phyloP scores from a whole-genome alignment of 1,140 invertebrate species.

The Heterodera schachtii region DNA sequence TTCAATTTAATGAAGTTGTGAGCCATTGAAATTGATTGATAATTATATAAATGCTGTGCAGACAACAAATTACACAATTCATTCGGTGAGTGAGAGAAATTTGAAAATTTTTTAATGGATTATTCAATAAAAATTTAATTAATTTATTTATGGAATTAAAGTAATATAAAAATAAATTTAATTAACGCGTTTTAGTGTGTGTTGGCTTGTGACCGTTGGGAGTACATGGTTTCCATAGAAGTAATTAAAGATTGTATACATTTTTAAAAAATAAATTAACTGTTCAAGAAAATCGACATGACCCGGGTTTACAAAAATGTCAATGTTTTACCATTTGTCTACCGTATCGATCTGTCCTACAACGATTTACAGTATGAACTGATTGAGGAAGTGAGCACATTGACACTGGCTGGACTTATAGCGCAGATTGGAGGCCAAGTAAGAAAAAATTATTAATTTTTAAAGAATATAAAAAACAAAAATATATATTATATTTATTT shows the following conservation, averaged over 20 bases:
- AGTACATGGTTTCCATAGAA: conserved; percentile 34
- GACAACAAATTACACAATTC: conserved; percentile 36
- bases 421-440: conserved; percentile 43
- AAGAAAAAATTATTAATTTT: too few relatives aligned
- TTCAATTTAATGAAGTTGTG: conserved; percentile 19
- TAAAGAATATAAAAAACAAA: too few relatives aligned
- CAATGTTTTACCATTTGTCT: conserved; percentile 17
- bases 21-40: conserved; percentile 26
- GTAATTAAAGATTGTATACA: not conserved
- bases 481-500: too few relatives aligned
- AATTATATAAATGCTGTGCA: conserved; percentile 38
- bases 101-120: too few relatives aligned
- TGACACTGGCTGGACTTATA: conserved; percentile 31
- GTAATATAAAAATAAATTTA: too few relatives aligned
- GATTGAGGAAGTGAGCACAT: conserved; percentile 39
- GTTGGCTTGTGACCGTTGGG: conserved; percentile 41
- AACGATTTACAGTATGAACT: conserved; percentile 45
- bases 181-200: conserved; percentile 16
- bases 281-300: conserved; percentile 29
- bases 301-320: conserved; percentile 18
- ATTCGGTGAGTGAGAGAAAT: conserved; percentile 12
- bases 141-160: too few relatives aligned
- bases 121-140: too few relatives aligned
- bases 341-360: conserved; percentile 41
- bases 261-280: not conserved